Percentiles rank a stretch among this genome's conserved stretches.
phyloP scores from a whole-genome alignment of 1,140 invertebrate species.

The Sycophaga agraensis region DNA sequence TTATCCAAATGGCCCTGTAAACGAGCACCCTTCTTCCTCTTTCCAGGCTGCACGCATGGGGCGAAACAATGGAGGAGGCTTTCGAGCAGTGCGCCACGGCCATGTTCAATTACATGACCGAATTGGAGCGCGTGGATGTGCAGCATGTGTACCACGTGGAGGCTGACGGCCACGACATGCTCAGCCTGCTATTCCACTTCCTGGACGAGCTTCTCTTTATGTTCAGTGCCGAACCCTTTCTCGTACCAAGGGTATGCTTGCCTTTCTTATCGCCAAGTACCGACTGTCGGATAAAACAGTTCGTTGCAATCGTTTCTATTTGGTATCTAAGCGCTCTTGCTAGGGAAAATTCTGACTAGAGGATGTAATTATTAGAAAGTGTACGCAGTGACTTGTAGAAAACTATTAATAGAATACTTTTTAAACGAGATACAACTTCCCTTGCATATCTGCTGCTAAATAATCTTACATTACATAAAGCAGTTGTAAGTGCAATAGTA shows the following conservation, averaged over 20 bases:
- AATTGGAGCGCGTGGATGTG: slow-evolving; percentile 83
- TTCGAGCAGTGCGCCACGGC: slow-evolving; percentile 94
- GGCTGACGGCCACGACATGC: slow-evolving; percentile 83
- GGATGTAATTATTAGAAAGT: no score
- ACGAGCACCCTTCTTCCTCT: background rate
- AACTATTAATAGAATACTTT: no score
- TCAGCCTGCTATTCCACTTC: slow-evolving; percentile 89
- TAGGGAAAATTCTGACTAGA: no score
- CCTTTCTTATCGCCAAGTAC: no score
- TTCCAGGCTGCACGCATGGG: slow-evolving; percentile 87
- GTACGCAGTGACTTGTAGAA: no score
- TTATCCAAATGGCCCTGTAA: background rate
- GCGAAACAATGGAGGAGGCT: slow-evolving; percentile 81
- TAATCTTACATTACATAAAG: no score
- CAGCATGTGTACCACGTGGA: slow-evolving; percentile 77
- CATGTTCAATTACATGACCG: slow-evolving; percentile 98
- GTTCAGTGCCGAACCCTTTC: slow-evolving; percentile 87
- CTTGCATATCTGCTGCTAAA: no score
- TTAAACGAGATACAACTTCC: no score
- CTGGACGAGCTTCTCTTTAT: slow-evolving; percentile 93
- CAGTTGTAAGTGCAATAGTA: no score
- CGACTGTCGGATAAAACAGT: no score
- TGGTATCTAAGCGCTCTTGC: no score
- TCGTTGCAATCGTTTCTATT: no score
- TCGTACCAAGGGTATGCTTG: slow-evolving; percentile 76